These are phyloP conservation scores for Tupaia chinensis DNA, from an alignment of 2,113 vertebrate genomes.

Conservation along the genomic window DNA sequence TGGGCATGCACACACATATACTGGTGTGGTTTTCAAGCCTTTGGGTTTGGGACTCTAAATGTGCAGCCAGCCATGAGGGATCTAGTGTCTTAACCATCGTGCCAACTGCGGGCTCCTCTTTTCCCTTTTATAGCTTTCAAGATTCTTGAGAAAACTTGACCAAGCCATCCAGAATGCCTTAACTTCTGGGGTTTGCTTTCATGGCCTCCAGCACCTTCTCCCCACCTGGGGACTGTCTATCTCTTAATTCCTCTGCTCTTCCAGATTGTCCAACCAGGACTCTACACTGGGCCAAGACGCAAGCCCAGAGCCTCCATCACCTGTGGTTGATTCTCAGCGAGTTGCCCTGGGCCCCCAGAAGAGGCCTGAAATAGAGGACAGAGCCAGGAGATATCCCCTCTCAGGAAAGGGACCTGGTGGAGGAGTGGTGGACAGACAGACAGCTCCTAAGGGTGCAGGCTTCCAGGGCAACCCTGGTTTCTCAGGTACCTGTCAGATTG, in stretches of 20 bases:
- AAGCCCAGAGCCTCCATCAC: too few relatives aligned
- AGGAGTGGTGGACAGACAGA: neutral
- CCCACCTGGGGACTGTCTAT: neutral
- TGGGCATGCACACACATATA: too few relatives aligned
- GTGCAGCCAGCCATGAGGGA: too few relatives aligned
- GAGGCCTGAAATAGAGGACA: neutral
- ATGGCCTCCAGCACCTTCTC: neutral
- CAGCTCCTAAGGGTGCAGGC: neutral
- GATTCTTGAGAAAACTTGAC: neutral
- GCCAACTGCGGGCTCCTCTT: too few relatives aligned
- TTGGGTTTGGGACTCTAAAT: too few relatives aligned
- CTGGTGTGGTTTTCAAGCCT: too few relatives aligned
- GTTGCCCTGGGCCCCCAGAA: neutral
- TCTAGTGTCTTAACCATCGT: too few relatives aligned
- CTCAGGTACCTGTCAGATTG: neutral
- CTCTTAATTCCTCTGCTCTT: neutral
- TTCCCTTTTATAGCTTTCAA: neutral
- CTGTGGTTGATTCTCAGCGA: neutral
- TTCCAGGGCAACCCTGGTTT: too few relatives aligned
- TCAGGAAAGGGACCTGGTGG: too few relatives aligned
- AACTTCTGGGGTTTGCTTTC: neutral
- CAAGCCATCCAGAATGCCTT: neutral
- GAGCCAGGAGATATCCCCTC: too few relatives aligned
- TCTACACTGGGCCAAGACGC: too few relatives aligned
- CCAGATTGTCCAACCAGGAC: neutral